phyloP scores from a whole-genome alignment of 2,113 vertebrate genomes.

The Tragelaphus buxtoni region DNA sequence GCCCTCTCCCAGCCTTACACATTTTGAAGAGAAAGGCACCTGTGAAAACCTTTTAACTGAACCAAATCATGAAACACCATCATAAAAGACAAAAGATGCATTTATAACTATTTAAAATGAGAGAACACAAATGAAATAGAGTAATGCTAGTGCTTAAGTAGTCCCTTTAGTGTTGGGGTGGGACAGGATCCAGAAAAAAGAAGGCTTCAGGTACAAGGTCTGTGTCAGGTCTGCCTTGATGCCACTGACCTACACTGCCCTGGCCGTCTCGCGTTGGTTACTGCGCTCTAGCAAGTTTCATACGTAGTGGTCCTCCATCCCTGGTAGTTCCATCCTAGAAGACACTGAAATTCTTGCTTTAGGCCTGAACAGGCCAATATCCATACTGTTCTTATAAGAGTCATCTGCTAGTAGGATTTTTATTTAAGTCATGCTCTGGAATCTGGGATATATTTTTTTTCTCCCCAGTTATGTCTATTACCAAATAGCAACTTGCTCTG shows the following conservation, averaged over 20 bases:
- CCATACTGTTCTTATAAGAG: not conserved
- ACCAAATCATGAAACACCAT: not conserved
- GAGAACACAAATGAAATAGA: not conserved
- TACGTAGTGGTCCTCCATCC: not conserved
- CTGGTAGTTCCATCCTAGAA: not conserved
- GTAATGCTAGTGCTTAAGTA: not conserved
- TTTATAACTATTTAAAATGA: not conserved
- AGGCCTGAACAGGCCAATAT: not conserved
- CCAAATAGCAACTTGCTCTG: not conserved
- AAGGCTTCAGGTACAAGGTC: not conserved
- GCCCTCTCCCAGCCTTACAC: not conserved
- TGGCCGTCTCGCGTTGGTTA: not conserved
- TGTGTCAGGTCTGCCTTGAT: not conserved
- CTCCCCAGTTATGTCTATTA: not conserved
- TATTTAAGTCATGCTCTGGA: not conserved
- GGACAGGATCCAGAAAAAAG: not conserved
- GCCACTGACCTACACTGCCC: not conserved
- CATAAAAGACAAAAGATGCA: not conserved
- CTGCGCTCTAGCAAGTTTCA: not conserved
- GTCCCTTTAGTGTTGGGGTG: not conserved
- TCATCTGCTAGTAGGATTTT: not conserved
- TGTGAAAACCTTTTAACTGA: not conserved
- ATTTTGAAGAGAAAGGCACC: conserved; percentile 6
- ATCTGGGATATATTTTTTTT: not conserved
- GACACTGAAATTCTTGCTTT: not conserved